phyloP scores from a whole-genome alignment of 64 coral and sea anemone genomes.

The Dendrophyllia cribrosa region DNA sequence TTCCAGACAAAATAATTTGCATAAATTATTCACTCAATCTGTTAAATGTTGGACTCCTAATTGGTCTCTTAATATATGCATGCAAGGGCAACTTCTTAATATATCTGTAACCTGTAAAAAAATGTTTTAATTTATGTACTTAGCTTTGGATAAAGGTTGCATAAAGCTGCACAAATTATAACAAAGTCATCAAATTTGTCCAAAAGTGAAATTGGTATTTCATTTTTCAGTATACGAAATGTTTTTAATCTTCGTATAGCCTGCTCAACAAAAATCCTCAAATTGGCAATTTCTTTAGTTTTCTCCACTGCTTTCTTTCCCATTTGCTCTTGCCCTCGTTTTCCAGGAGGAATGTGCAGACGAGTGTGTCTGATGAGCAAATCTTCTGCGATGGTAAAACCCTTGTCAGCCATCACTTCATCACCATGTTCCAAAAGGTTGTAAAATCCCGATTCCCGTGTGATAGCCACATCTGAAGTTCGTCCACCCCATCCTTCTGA shows the following conservation, averaged over 20 bases:
- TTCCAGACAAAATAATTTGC: too few species aligned
- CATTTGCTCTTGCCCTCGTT: constrained; percentile 39
- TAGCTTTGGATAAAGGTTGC: constrained; percentile 43
- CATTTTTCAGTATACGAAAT: neutral
- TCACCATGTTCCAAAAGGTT: constrained; percentile 27
- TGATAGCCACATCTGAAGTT: constrained; percentile 44
- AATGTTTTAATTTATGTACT: too few species aligned
- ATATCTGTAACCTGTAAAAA: too few species aligned
- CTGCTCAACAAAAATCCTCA: constrained; percentile 20
- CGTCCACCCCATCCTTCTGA: constrained; percentile 39
- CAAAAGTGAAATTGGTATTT: constrained; percentile 42
- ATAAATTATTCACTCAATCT: too few species aligned
- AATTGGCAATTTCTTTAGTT: neutral
- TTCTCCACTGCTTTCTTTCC: neutral
- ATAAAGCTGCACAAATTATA: constrained; percentile 23
- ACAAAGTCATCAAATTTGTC: constrained; percentile 60
- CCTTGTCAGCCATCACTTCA: constrained; percentile 59
- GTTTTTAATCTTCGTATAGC: neutral
- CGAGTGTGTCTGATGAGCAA: constrained; percentile 12
- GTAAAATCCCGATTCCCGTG: constrained; percentile 41
- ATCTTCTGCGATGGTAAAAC: constrained; percentile 58
- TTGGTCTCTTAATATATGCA: too few species aligned
- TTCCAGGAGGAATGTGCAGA: constrained; percentile 47
- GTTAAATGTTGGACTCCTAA: too few species aligned
- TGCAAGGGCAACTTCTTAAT: too few species aligned